Evolutionary conservation across 2,888 invertebrate genomes (phyloP).

Genomic region (Pyrgus malvae): DNA sequence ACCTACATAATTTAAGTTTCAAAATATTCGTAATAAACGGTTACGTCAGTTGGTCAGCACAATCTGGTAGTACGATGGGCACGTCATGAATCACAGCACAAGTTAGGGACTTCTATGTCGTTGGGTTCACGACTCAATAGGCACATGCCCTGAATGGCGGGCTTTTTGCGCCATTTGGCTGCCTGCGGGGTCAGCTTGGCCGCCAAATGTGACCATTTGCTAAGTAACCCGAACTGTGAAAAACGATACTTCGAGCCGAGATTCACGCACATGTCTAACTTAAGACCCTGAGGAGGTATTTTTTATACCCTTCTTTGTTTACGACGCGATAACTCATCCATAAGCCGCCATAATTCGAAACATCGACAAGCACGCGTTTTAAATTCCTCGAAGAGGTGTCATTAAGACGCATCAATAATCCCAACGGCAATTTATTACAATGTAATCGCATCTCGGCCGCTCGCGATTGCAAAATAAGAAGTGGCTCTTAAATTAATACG

Average conservation of each 20-base stretch:
- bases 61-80: slow-evolving; percentile 7
- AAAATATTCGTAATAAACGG: background rate
- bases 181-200: slow-evolving; percentile 55
- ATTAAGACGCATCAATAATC: slow-evolving; percentile 44
- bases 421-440: slow-evolving; percentile 60
- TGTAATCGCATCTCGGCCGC: slow-evolving; percentile 50
- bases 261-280: slow-evolving; percentile 68
- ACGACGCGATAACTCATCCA: slow-evolving; percentile 21
- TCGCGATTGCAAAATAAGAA: slow-evolving; percentile 61
- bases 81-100: slow-evolving; percentile 29
- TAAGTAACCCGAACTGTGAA: slow-evolving; percentile 61
- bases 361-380: slow-evolving; percentile 25
- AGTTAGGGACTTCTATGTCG: slow-evolving; percentile 34
- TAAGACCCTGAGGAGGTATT: slow-evolving; percentile 72
- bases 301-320: slow-evolving; percentile 61
- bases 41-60: background rate
- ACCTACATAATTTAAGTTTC: background rate
- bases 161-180: slow-evolving; percentile 65
- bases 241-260: slow-evolving; percentile 56
- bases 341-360: slow-evolving; percentile 32
- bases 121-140: slow-evolving; percentile 52
- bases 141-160: slow-evolving; percentile 54
- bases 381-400: slow-evolving; percentile 21
- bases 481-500: slow-evolving; percentile 59
- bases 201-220: slow-evolving; percentile 65